Evolutionary conservation across 2,888 invertebrate genomes (phyloP), one percentile per base, ranked within the genome.

Genomic region (Habroteleia sp.): DNA sequence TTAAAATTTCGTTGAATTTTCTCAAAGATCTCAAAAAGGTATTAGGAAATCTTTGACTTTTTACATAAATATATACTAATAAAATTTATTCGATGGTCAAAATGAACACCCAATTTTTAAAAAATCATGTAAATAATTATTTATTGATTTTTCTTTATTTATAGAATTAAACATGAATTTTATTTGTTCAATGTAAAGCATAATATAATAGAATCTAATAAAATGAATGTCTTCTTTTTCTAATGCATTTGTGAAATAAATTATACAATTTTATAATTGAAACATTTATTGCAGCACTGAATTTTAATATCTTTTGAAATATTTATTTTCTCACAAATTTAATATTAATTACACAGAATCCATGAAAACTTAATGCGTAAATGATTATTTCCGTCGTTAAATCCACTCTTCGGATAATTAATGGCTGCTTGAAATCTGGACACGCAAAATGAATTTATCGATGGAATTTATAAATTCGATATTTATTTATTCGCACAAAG

Each of bases 361-460:
- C 4, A 4, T 8, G 17, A 7, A 16, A 48, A 62, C n/a, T n/a
- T n/a, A n/a, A n/a, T n/a, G n/a, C n/a, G n/a, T n/a, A 46, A 37
- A 46, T 16, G 11, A 29, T 48, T 48, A 20, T 29, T 35, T 48
- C 14, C 16, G 23, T 39, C 8, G 35, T 8, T 6, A 4, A 29
- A 54, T 10, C 27, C 7, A 39, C 27, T n/a, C 27, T 41, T 13
- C 11, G 11, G 3, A 6, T 3, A 11, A 17, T 54, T 54, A 27
- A 31, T 41, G 10, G 35, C 50, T 17, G 35, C 33, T 50, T 6
- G 35, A 14, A 35, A 33, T 33, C 13, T 10, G 17, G 7, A 50
- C 54, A 29, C 29, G 54, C 54, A 41, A 54, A 17, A 37, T 6
- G 17, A 60, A 62, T 62, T 46, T 62, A 39, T 62, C 23, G 31